Conservation (phyloP, 2,888 invertebrate species). For the Priocnemis perturbator region DNA sequence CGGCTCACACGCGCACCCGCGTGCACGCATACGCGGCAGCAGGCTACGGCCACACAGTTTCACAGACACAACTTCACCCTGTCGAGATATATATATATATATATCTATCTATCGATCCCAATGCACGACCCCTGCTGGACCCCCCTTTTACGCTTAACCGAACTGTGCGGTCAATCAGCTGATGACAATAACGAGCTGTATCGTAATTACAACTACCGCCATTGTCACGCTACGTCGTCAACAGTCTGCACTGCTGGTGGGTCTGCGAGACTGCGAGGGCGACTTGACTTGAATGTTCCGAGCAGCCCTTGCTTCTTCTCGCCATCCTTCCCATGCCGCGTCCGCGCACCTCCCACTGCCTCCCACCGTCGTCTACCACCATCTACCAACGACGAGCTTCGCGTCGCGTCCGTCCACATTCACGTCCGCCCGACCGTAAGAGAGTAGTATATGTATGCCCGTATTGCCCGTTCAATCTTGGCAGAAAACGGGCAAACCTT, state of each 20-base stretch:
- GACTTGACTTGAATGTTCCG: constrained; percentile 45
- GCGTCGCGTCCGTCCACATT: no score
- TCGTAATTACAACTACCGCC: constrained; percentile 61
- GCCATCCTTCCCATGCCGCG: constrained; percentile 37
- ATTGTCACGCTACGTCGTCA: constrained; percentile 65
- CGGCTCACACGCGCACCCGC: no score
- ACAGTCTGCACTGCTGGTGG: constrained; percentile 50
- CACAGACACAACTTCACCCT: constrained; percentile 11
- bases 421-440: no score
- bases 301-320: constrained; percentile 44
- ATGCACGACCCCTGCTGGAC: constrained; percentile 3
- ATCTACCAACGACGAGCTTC: no score
- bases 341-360: constrained; percentile 35
- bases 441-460: no score
- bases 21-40: no score
- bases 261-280: constrained; percentile 59
- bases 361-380: no score
- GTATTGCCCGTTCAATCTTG: no score
- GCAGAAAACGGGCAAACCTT: no score
- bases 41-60: no score
- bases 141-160: neutral
- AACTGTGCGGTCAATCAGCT: constrained; percentile 60
- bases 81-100: constrained; percentile 22
- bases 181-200: constrained; percentile 61
- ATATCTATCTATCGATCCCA: neutral